Base-by-base conservation (phyloP, 2,888 invertebrate species). In the Chrysotoxum bicinctum region DNA sequence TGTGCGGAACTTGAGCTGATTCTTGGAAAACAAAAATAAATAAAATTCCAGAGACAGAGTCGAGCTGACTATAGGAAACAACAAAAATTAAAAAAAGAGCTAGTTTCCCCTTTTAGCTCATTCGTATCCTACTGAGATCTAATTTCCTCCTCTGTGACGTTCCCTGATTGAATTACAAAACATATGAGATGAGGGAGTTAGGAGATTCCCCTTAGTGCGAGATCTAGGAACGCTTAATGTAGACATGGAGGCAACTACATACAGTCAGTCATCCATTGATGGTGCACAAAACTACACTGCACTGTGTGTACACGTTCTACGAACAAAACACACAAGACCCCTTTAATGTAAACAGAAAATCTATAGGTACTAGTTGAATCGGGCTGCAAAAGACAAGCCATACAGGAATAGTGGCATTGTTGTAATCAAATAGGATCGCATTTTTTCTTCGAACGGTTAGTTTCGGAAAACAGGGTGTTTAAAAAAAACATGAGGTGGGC, bases 111-210 rank as follows among this genome's bases (percentile, higher is more conserved):
- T 70, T 70, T 64, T 54, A 19, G 10, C 21, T 58, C 30, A 3
- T 52, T 21, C 7, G 37, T 32, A 64, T n/a, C n/a, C n/a, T 23
- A 52, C 10, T 45, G 50, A 54, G 56, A 81, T 81, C 40, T 69
- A 81, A 81, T 81, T 81, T 69, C 80, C 80, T 70, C 54, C 12
- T 58, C 50, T 50, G 48, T 68, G 74, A 74, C 62, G 76, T 40
- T 76, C 76, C 62, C 45, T 80, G 76, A 81, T 81, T 81, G 76
- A 81, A 81, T 81, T 76, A 76, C 81, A 80, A 81, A 81, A 64
- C 76, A 76, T 58, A 69, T 76, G 81, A 70, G 76, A 50, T 40
- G 40, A 56, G 80, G 69, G 69, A 62, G 37, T 62, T 35, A 16
- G 62, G 40, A 40, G 30, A 64, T 45, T 64, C 64, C 64, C 43